These are phyloP conservation scores for Torymus texanus DNA, from an alignment of 2,888 invertebrate species.

Conservation along the genomic window DNA sequence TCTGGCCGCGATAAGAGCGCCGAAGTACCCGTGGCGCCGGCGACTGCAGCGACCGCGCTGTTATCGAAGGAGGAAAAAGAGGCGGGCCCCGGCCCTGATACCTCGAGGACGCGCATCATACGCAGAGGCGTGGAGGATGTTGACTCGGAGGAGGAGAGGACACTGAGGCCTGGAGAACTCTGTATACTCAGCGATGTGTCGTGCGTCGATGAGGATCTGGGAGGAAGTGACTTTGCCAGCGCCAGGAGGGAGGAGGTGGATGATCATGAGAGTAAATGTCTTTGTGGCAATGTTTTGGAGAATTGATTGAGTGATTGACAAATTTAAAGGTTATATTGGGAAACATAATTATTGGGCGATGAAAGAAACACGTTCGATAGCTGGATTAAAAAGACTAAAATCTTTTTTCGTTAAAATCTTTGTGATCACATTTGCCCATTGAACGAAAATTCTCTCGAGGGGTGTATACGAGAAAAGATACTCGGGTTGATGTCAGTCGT, in stretches of 20 bases:
- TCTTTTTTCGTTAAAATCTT: no score
- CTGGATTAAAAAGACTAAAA: no score
- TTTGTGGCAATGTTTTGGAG: no score
- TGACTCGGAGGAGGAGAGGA: constrained; percentile 29
- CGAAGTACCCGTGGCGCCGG: neutral
- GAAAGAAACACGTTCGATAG: no score
- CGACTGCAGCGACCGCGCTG: neutral
- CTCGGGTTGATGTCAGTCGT: no score
- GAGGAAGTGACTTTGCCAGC: constrained; percentile 13
- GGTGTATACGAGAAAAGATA: no score
- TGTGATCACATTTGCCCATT: no score
- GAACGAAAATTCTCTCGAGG: no score
- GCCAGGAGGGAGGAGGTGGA: neutral
- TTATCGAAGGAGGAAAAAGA: neutral
- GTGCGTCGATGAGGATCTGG: constrained; percentile 2
- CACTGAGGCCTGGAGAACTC: neutral
- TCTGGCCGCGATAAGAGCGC: neutral
- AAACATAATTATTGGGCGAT: no score
- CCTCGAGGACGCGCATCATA: constrained; percentile 36
- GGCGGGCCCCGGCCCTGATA: neutral
- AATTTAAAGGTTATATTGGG: no score
- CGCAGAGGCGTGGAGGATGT: neutral
- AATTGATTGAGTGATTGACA: no score
- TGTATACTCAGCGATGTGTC: neutral
- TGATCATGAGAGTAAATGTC: neutral